Conservation (phyloP, 1,140 invertebrate species). For the Cotesia glomerata region DNA sequence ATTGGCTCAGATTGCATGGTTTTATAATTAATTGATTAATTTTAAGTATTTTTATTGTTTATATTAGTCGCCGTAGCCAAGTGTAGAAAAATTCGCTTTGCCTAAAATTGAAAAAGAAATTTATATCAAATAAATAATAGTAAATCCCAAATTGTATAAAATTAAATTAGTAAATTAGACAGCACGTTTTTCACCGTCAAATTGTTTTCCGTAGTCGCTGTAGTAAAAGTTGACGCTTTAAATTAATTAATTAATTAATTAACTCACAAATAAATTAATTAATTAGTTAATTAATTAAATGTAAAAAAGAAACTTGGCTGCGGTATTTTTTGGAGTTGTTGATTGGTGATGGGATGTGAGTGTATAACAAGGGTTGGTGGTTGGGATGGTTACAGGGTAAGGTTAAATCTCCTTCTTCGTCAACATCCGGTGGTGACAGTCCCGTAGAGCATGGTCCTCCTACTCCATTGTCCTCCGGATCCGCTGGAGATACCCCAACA, state of each 20-base stretch:
- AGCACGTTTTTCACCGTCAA: slow-evolving; percentile 14
- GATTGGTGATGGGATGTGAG: slow-evolving; percentile 54
- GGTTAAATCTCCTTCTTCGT: slow-evolving; percentile 70
- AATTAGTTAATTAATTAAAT: not conserved
- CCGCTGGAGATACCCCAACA: slow-evolving; percentile 51
- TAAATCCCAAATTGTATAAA: slow-evolving; percentile 6
- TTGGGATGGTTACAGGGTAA: slow-evolving; percentile 70
- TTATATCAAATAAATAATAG: not conserved
- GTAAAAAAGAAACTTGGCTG: slow-evolving; percentile 25
- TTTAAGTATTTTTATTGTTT: not conserved
- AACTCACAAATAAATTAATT: not conserved
- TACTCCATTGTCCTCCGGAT: slow-evolving; percentile 58
- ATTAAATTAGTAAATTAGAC: slow-evolving; percentile 21
- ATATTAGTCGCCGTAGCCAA: slow-evolving; percentile 1
- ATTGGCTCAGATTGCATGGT: not conserved
- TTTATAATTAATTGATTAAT: too few relatives aligned
- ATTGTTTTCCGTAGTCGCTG: not conserved
- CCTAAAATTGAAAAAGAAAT: not conserved
- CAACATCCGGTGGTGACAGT: slow-evolving; percentile 63
- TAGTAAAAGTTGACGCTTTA: not conserved
- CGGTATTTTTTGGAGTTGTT: slow-evolving; percentile 35
- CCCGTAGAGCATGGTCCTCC: slow-evolving; percentile 62
- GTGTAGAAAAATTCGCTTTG: not conserved
- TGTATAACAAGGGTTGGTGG: slow-evolving; percentile 61
- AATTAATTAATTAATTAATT: not conserved